phyloP scores from a whole-genome alignment of 2,113 vertebrate species.

The Serilophus lunatus region DNA sequence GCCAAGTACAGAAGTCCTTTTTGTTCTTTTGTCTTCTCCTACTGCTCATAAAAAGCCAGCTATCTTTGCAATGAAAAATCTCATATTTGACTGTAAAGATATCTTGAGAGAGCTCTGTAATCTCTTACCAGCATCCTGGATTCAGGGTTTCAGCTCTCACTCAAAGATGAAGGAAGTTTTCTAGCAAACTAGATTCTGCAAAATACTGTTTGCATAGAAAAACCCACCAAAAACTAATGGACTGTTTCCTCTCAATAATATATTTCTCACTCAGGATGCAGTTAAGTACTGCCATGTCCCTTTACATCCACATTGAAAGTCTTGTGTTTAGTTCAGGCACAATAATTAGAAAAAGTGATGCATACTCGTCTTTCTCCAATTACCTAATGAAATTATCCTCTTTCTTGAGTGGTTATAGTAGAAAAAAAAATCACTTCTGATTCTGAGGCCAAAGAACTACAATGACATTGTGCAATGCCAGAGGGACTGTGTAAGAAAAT shows the following conservation, averaged over 20 bases:
- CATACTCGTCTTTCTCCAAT: not conserved
- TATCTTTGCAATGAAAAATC: not conserved
- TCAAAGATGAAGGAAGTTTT: conserved; percentile 11
- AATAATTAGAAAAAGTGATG: not conserved
- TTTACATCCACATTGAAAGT: not conserved
- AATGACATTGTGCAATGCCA: not conserved
- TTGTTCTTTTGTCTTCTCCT: not conserved
- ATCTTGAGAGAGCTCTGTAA: not conserved
- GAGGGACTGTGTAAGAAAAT: not conserved
- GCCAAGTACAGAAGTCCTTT: not conserved
- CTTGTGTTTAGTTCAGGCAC: not conserved
- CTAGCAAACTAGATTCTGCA: not conserved
- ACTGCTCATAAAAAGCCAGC: not conserved
- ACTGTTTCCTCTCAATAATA: not conserved
- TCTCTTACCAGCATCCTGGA: not conserved
- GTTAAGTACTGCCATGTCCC: not conserved
- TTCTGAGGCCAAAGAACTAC: not conserved
- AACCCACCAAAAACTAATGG: not conserved
- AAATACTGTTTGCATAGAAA: not conserved
- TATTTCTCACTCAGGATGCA: not conserved
- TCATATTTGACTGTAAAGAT: not conserved
- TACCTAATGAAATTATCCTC: not conserved
- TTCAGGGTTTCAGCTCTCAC: not conserved
- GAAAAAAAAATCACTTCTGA: not conserved
- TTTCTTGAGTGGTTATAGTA: not conserved